Evolutionary conservation across 2,888 invertebrate species (phyloP), one percentile per base, ranked within the genome.

Genomic region (Operophtera brumata): DNA sequence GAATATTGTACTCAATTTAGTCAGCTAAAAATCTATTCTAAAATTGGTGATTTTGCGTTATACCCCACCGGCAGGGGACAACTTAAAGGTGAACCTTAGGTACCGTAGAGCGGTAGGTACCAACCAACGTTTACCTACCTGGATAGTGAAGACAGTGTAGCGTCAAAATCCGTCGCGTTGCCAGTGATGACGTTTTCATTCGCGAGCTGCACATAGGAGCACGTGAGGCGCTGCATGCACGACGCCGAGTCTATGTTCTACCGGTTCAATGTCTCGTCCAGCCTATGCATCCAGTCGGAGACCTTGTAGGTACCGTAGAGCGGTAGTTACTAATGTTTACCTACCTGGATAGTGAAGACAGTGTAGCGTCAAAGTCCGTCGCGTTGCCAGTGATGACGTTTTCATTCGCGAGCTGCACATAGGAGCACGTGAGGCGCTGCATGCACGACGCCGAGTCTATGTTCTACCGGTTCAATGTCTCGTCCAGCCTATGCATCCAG

Each of bases 231-330:
- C 78, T 94, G 94, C 90, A 93, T 92, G 66, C 95, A 95, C 2
- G 93, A 92, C 1, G 93, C 91, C 0, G 94, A 93, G 73, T 95
- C 94, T 37, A 95, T 93, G 72, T 94, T 93, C 77, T 94, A 93
- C 60, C 93, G 91, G 28, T 91, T 92, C 7, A 95, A 82, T 5
- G 93, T 90, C 48, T 93, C 93, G 66, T 95, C 94, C 40, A 95
- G 82, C 75, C 92, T 92, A 44, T 91, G 90, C 62, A 94, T 82
- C 74, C 94, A 89, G 56, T 93, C 93, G 0, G 93, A 91, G 1
- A 95, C 75, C 34, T 93, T n/a, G n/a, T n/a, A n/a, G n/a, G n/a
- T n/a, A n/a, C n/a, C n/a, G n/a, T n/a, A n/a, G n/a, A n/a, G n/a
- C n/a, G n/a, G n/a, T n/a, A n/a, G n/a, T n/a, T n/a, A n/a, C n/a